These are phyloP conservation scores for Tortricodes alternella DNA, from an alignment of 2,888 invertebrate genomes.

Conservation along the genomic window DNA sequence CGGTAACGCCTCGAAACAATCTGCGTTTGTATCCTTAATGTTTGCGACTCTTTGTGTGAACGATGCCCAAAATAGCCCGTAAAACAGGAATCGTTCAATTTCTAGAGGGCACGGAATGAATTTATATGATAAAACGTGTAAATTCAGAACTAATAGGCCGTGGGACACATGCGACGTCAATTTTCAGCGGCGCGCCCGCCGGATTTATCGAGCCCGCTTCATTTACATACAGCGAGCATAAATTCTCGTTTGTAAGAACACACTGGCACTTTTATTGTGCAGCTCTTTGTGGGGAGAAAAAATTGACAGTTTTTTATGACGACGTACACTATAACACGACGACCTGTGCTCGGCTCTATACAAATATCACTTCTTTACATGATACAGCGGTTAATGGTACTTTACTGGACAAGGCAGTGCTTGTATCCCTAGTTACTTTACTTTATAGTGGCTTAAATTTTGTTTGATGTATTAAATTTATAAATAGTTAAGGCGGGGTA, in stretches of 20 bases:
- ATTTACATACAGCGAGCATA: conserved; percentile 79
- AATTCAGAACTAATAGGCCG: conserved; percentile 28
- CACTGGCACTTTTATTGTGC: conserved; percentile 80
- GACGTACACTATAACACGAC: conserved; percentile 55
- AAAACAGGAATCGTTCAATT: background rate
- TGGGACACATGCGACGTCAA: conserved; percentile 31
- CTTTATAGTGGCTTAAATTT: conserved; percentile 27
- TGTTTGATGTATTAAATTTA: background rate
- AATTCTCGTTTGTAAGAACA: conserved; percentile 82
- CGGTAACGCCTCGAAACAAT: too few species aligned
- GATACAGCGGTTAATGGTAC: conserved; percentile 62
- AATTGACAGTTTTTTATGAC: conserved; percentile 66
- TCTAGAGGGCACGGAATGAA: background rate
- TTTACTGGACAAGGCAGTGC: conserved; percentile 59
- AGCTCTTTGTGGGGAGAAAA: conserved; percentile 67
- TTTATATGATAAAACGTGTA: conserved; percentile 12
- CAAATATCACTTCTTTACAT: conserved; percentile 75
- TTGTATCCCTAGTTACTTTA: conserved; percentile 33
- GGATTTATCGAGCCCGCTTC: conserved; percentile 50
- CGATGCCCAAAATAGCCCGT: background rate
- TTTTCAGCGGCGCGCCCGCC: conserved; percentile 47
- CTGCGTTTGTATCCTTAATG: too few species aligned
- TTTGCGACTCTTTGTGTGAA: background rate
- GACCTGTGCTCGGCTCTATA: conserved; percentile 70
- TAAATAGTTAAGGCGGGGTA: conserved; percentile 43